phyloP scores from a whole-genome alignment of 2,888 invertebrate species.

The Melanostoma mellinum region DNA sequence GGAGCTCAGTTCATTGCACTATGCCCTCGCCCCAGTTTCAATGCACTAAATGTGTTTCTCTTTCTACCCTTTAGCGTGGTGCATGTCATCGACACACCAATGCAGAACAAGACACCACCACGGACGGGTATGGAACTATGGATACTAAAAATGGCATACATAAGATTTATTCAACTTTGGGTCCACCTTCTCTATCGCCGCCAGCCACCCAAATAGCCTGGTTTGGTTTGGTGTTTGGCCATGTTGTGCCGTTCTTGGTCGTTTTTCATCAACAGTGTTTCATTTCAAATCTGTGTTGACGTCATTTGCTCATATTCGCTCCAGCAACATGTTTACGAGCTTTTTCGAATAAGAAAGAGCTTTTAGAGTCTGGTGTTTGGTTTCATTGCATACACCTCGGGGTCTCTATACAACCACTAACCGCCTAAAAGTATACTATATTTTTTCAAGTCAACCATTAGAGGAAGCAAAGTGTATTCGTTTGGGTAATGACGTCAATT shows the following conservation, averaged over 20 bases:
- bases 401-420: neutral
- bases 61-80: slow-evolving; percentile 64
- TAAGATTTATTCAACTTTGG: slow-evolving; percentile 67
- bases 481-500: slow-evolving; percentile 60
- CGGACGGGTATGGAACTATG: slow-evolving; percentile 12
- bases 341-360: slow-evolving; percentile 57
- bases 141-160: slow-evolving; percentile 56
- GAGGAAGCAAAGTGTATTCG: slow-evolving; percentile 35
- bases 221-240: slow-evolving; percentile 7
- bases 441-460: neutral
- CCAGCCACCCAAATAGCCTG: slow-evolving; percentile 47
- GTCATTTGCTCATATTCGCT: slow-evolving; percentile 25
- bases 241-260: slow-evolving; percentile 18
- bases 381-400: slow-evolving; percentile 52
- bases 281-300: slow-evolving; percentile 35
- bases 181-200: slow-evolving; percentile 56
- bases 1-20: slow-evolving; percentile 80
- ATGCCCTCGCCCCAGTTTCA: slow-evolving; percentile 81
- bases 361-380: neutral
- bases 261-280: neutral
- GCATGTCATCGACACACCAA: slow-evolving; percentile 52
- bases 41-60: slow-evolving; percentile 60
- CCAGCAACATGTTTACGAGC: slow-evolving; percentile 55
- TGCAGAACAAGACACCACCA: slow-evolving; percentile 13
- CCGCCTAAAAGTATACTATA: slow-evolving; percentile 56